A percentile compares a stretch with the other conserved stretches of the same genome.
Conservation (phyloP, 2,113 vertebrate genomes). For the Crotalus tigris region DNA sequence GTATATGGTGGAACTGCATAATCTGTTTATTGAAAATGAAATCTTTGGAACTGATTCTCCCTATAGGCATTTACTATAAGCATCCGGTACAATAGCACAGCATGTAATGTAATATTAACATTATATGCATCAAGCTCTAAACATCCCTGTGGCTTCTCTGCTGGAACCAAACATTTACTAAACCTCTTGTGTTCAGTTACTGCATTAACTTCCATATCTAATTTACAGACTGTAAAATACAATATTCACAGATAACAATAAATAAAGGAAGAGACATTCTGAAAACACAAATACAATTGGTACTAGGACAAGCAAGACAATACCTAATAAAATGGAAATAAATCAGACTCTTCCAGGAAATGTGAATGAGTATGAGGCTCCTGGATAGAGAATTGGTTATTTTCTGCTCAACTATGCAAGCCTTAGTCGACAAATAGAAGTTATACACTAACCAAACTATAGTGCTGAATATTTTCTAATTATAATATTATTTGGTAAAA, state of each 20-base stretch:
- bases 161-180: slow-evolving; percentile 72
- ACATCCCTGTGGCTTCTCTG: slow-evolving; percentile 60
- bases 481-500: neutral
- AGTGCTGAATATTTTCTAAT: slow-evolving; percentile 17
- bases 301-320: slow-evolving; percentile 62
- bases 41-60: slow-evolving; percentile 83
- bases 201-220: slow-evolving; percentile 74
- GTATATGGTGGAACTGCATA: slow-evolving; percentile 75
- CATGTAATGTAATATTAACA: slow-evolving; percentile 79
- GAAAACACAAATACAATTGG: slow-evolving; percentile 59
- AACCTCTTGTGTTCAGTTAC: slow-evolving; percentile 68
- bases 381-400: slow-evolving; percentile 54
- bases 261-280: slow-evolving; percentile 67
- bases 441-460: neutral
- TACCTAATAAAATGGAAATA: slow-evolving; percentile 67
- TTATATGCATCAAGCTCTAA: slow-evolving; percentile 76
- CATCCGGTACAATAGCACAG: slow-evolving; percentile 74
- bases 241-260: slow-evolving; percentile 79
- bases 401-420: slow-evolving; percentile 25
- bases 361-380: slow-evolving; percentile 58
- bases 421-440: slow-evolving; percentile 26
- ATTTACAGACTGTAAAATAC: slow-evolving; percentile 78
- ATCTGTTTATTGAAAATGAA: slow-evolving; percentile 91
- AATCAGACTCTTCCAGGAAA: slow-evolving; percentile 57
- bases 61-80: slow-evolving; percentile 78